Percentiles rank a stretch among this genome's conserved stretches.
phyloP scores from a whole-genome alignment of 2,888 invertebrate species.

The Xestoiulus laeticollis region DNA sequence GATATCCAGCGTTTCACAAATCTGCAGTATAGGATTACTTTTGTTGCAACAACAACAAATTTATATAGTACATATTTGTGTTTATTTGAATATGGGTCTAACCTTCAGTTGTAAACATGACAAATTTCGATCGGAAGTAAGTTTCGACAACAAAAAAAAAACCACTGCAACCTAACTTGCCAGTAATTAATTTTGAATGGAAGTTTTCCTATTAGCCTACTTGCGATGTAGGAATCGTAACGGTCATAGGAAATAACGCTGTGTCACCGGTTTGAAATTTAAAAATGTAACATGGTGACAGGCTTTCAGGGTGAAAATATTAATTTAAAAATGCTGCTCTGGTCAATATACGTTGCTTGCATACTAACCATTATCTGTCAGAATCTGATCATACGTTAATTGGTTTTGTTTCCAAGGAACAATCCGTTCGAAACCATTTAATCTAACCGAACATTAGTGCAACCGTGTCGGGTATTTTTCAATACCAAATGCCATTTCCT shows the following conservation, averaged over 20 bases:
- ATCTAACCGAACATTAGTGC: background rate
- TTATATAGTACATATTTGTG: too few species aligned
- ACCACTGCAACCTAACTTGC: background rate
- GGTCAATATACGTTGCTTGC: background rate
- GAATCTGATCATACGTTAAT: background rate
- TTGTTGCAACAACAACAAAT: too few species aligned
- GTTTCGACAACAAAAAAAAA: background rate
- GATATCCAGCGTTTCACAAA: too few species aligned
- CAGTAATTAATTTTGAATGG: conserved; percentile 6
- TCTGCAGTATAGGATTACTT: too few species aligned
- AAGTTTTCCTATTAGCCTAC: conserved; percentile 13
- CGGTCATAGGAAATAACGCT: background rate
- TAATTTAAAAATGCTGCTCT: background rate
- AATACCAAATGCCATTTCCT: background rate
- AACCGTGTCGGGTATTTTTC: background rate
- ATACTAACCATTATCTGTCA: background rate
- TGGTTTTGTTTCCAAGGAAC: background rate
- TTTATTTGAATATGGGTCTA: background rate
- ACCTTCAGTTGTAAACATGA: background rate
- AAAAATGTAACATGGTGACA: background rate
- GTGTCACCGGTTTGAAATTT: background rate
- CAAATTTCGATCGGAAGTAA: background rate
- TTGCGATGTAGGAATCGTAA: background rate
- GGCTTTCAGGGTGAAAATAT: background rate
- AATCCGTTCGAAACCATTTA: background rate